phyloP scores from a whole-genome alignment of 2,888 invertebrate species.

The Sphecodes monilicornis region DNA sequence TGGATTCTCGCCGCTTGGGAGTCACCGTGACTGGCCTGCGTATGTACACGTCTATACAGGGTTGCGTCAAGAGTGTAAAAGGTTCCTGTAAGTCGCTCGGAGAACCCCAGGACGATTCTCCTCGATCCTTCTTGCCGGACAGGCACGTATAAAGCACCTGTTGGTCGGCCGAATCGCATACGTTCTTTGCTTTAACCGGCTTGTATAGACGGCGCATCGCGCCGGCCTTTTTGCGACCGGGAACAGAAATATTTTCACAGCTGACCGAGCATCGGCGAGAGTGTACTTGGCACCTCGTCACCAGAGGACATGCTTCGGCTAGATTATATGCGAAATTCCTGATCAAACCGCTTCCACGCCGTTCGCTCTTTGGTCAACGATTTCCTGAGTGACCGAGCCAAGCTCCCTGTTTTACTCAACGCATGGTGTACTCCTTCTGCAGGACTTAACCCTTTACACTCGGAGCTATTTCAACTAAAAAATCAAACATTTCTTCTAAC shows the following conservation, averaged over 20 bases:
- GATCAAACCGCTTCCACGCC: slow-evolving; percentile 19
- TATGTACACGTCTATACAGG: slow-evolving; percentile 44
- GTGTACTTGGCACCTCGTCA: slow-evolving; percentile 68
- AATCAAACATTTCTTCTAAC: too few relatives aligned
- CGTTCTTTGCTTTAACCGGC: slow-evolving; percentile 70
- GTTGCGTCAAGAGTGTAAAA: slow-evolving; percentile 57
- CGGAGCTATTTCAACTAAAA: too few relatives aligned
- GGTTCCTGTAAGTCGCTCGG: slow-evolving; percentile 65
- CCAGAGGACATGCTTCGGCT: slow-evolving; percentile 54
- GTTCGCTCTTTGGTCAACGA: background rate
- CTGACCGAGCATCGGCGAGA: slow-evolving; percentile 66
- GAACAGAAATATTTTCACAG: slow-evolving; percentile 75
- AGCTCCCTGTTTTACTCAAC: background rate
- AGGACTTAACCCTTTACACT: too few relatives aligned
- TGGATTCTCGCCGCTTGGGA: slow-evolving; percentile 65
- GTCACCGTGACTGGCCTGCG: slow-evolving; percentile 54
- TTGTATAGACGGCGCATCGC: slow-evolving; percentile 67
- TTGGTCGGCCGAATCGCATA: slow-evolving; percentile 73
- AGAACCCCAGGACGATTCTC: slow-evolving; percentile 70
- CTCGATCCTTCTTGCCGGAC: slow-evolving; percentile 71
- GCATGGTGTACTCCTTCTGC: background rate
- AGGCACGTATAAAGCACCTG: slow-evolving; percentile 75
- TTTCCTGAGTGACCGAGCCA: background rate
- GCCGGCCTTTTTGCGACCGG: slow-evolving; percentile 69
- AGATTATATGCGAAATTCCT: slow-evolving; percentile 63